These are phyloP conservation scores for Tympanuchus pallidicinctus DNA, from an alignment of 2,113 vertebrate genomes.

Conservation along the genomic window DNA sequence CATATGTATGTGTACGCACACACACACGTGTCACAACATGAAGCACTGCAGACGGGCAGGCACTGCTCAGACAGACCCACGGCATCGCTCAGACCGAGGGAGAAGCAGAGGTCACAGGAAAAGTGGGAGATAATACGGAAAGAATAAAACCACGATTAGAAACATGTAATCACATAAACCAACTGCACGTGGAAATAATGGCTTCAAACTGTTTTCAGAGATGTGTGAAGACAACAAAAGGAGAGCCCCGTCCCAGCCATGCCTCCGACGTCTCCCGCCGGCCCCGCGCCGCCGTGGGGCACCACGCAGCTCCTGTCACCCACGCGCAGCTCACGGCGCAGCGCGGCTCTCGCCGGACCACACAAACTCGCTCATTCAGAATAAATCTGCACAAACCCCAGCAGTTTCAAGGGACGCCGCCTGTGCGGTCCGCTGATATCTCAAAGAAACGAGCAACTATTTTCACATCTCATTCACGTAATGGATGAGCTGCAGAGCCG, in stretches of 20 bases:
- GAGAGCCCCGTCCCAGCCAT: background rate
- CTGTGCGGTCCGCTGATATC: slow-evolving; percentile 62
- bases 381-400: background rate
- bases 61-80: background rate
- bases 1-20: fast-evolving
- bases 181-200: background rate
- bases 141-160: background rate
- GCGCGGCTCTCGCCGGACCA: background rate
- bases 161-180: background rate
- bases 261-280: background rate
- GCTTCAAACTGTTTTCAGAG: background rate
- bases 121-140: background rate
- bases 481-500: background rate
- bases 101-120: background rate
- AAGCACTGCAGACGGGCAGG: background rate
- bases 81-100: background rate
- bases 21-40: fast-evolving
- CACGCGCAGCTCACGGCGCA: background rate
- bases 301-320: background rate
- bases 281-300: background rate
- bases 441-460: slow-evolving; percentile 27
- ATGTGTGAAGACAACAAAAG: background rate
- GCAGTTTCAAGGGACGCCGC: slow-evolving; percentile 52
- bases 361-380: slow-evolving; percentile 30
- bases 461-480: slow-evolving; percentile 48